These are phyloP conservation scores for Siderastrea radians DNA, from an alignment of 92 coral and sea anemone genomes.

Conservation along the genomic window DNA sequence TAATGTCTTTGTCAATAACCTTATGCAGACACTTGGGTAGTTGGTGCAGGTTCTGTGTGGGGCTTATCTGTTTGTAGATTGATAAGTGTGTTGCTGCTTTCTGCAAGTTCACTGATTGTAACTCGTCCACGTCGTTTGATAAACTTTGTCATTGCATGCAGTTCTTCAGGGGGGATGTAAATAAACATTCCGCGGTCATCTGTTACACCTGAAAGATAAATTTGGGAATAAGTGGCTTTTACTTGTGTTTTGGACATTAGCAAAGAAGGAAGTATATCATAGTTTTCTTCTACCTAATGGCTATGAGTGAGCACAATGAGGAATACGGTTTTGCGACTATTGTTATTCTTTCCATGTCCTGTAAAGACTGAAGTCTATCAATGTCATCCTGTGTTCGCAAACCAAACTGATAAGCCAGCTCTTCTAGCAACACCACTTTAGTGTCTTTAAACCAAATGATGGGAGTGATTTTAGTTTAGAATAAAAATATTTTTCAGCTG, in stretches of 20 bases:
- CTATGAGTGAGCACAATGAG: too few relatives aligned
- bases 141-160: slow-evolving; percentile 95
- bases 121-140: slow-evolving; percentile 98
- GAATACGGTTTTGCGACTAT: slow-evolving; percentile 35
- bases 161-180: slow-evolving; percentile 96
- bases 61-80: slow-evolving; percentile 82
- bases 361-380: slow-evolving; percentile 88
- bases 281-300: too few relatives aligned
- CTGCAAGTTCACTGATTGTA: slow-evolving; percentile 94
- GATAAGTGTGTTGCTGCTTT: slow-evolving; percentile 92
- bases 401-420: slow-evolving; percentile 96
- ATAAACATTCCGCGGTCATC: slow-evolving; percentile 99
- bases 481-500: too few relatives aligned
- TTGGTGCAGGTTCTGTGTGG: slow-evolving; percentile 12
- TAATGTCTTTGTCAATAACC: not conserved
- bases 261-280: too few relatives aligned
- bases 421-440: slow-evolving; percentile 96
- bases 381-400: slow-evolving; percentile 97
- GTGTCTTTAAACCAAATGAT: not conserved
- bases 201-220: slow-evolving; percentile 79
- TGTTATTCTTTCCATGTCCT: slow-evolving; percentile 93
- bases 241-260: not conserved
- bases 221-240: not conserved
- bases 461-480: too few relatives aligned
- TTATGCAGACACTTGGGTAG: slow-evolving; percentile 39